A percentile compares a stretch with the other conserved stretches of the same genome.
Evolutionary conservation across 2,888 invertebrate genomes (phyloP).

Genomic region (Petrolisthes cinctipes): DNA sequence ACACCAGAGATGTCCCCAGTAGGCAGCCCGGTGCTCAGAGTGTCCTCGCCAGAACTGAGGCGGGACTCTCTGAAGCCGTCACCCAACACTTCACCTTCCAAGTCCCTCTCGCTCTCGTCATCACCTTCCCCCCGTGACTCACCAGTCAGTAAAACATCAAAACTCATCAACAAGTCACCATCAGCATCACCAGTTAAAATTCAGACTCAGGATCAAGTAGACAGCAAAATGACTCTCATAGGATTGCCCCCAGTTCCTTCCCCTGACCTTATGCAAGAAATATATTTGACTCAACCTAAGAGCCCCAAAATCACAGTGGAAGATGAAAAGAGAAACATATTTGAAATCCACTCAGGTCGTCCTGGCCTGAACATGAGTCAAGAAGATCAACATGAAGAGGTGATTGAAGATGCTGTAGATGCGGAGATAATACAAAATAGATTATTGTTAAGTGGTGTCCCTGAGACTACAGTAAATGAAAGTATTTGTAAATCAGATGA

Average conservation of each 20-base stretch:
- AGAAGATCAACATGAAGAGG: neutral
- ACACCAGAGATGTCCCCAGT: constrained; percentile 50
- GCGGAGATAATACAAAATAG: neutral
- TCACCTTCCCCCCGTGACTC: constrained; percentile 50
- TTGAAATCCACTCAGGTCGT: constrained; percentile 44
- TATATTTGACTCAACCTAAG: constrained; percentile 33
- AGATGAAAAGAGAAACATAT: constrained; percentile 55
- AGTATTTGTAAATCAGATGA: neutral
- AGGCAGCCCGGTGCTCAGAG: constrained; percentile 31
- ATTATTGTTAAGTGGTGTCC: neutral
- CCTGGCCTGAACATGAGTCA: constrained; percentile 1
- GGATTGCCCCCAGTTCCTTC: constrained; percentile 34
- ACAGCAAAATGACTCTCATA: constrained; percentile 18
- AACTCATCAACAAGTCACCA: constrained; percentile 22
- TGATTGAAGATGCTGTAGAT: neutral
- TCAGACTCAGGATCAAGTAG: neutral
- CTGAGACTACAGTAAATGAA: neutral
- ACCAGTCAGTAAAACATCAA: constrained; percentile 18
- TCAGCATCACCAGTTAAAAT: constrained; percentile 26
- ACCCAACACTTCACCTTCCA: constrained; percentile 43
- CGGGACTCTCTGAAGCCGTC: constrained; percentile 32
- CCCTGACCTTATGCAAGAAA: constrained; percentile 24
- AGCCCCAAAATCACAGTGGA: constrained; percentile 53
- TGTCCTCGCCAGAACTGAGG: constrained; percentile 22
- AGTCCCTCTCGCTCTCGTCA: constrained; percentile 33